Evolutionary conservation across 2,797 vertebrate species (phyloP), one percentile per base, ranked within the genome.

Genomic region (Phrynocephalus forsythii): DNA sequence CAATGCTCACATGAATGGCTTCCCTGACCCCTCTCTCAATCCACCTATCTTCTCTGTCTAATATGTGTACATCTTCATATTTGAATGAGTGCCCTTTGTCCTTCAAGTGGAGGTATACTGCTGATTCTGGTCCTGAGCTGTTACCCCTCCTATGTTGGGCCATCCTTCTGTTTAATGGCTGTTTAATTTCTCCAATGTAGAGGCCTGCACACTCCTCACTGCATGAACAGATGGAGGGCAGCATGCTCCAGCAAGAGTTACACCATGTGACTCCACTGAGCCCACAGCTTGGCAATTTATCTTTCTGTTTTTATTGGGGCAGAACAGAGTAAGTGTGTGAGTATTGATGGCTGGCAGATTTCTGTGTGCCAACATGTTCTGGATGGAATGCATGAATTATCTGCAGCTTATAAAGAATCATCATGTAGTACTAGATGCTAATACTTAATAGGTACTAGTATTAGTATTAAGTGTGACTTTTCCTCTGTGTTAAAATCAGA

Each of bases 341-440:
- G 26, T 44, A 16, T 24, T 67, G 30, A 15, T 75, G 82, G 16
- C 26, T 44, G 50, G 22, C 20, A 56, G 56, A 75, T 80, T 15
- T 28, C 24, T 38, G 48, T 24, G 26, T 81, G n/a, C 28, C 24
- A 44, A 22, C 16, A 52, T 69, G 28, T 52, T 73, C 73, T 72
- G 82, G 33, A 38, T 44, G 30, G 50, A 72, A 78, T 44, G 26
- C 52, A 33, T 13, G 76, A 56, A n/a, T 79, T 88, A 82, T 80
- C 52, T 72, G 83, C 28, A 18, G 3, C 0, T 91, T 87, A 93
- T 90, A 93, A 90, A 93, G 33, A 88, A n/a, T 38, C 6, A 66
- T 38, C 67, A 80, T 26, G 84, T 84, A 69, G 5, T 92, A 90
- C 89, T 88, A 88, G 73, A 83, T 24, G 86, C 0, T 44, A 44